Conservation (phyloP, 1,140 invertebrate genomes). For the Gonioctena quinquepunctata region DNA sequence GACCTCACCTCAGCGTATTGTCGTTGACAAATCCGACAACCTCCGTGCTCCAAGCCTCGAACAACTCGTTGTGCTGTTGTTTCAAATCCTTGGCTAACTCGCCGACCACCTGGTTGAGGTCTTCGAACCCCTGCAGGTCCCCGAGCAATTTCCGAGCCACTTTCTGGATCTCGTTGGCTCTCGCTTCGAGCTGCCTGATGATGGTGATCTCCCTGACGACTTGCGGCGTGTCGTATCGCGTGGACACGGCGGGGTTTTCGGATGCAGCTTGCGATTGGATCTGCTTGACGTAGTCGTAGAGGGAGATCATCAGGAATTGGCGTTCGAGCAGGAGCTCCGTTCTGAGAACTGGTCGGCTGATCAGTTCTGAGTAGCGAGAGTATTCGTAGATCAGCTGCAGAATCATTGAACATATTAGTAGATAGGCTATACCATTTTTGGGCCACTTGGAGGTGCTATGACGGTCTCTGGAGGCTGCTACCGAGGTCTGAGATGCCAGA, state of each 20-base stretch:
- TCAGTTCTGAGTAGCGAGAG: conserved; percentile 72
- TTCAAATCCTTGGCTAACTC: conserved; percentile 68
- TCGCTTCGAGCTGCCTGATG: conserved; percentile 64
- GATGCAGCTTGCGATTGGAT: conserved; percentile 55
- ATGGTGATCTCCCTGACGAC: conserved; percentile 65
- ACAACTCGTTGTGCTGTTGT: conserved; percentile 64
- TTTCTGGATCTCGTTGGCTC: conserved; percentile 67
- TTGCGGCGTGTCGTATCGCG: conserved; percentile 62
- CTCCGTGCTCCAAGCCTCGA: conserved; percentile 69
- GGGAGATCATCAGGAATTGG: conserved; percentile 79
- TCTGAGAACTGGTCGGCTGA: conserved; percentile 68
- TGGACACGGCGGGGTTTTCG: conserved; percentile 43
- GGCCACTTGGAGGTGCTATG: too few relatives aligned
- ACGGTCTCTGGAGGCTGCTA: too few relatives aligned
- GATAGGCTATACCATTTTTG: too few relatives aligned
- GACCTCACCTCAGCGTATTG: conserved; percentile 65
- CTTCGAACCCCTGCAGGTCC: conserved; percentile 69
- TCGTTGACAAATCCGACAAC: conserved; percentile 60
- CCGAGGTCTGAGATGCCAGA: too few relatives aligned
- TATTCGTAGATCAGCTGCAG: conserved; percentile 69
- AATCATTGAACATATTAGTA: too few relatives aligned
- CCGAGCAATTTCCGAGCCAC: conserved; percentile 64
- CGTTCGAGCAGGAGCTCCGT: conserved; percentile 76
- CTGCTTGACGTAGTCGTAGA: conserved; percentile 67
- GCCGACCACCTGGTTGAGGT: conserved; percentile 59